Base-by-base conservation (phyloP, 2,888 invertebrate species). In the Macrophya alboannulata region DNA sequence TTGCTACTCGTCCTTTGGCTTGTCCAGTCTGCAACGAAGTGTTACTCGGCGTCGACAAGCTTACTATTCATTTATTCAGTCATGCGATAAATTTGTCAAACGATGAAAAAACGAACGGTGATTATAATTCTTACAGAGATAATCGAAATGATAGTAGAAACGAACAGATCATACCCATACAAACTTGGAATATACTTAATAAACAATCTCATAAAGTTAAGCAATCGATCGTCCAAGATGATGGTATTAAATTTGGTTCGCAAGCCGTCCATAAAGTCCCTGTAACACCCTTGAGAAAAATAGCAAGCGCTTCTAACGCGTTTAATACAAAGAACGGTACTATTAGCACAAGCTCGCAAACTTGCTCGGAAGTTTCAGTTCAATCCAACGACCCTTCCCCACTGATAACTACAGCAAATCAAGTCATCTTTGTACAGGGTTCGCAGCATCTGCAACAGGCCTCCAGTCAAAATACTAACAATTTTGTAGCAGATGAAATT, bases 21-120 rank as follows among this genome's bases (percentile, higher is more conserved):
- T 98, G 98, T 92, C 97, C 97, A 17, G 96, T 97, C 86, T 98
- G 98, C 92, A 95, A 96, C 90, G 97, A 97, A 90, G 94, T 96
- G 89, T 94, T 97, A 31, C 94, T 95, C 87, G 97, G 97, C 0
- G 95, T 98, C 88, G 97, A 97, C 92, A 97, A 97, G 94, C 94
- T 97, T 82, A 97, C 97, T 0, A 97, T 97, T 90, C 97, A 98
- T 93, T 94, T 98, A 88, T 97, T 97, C 91, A 96, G 96, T 86
- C 97, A 97, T 92, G 95, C 96, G 5, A 91, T 95, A 85, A 91
- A 89, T 84, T 88, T 86, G 31, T 83, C 90, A 9, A 89, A 84
- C 48, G 87, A 86, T 43, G 83, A 55, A 31, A 87, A 86, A 76
- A n/a, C 86, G 65, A 45, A 25, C 31, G 88, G 88, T 1, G 43